Evolutionary conservation across 2,797 vertebrate species (phyloP).

Genomic region (Mormyrus hasselquistii): DNA sequence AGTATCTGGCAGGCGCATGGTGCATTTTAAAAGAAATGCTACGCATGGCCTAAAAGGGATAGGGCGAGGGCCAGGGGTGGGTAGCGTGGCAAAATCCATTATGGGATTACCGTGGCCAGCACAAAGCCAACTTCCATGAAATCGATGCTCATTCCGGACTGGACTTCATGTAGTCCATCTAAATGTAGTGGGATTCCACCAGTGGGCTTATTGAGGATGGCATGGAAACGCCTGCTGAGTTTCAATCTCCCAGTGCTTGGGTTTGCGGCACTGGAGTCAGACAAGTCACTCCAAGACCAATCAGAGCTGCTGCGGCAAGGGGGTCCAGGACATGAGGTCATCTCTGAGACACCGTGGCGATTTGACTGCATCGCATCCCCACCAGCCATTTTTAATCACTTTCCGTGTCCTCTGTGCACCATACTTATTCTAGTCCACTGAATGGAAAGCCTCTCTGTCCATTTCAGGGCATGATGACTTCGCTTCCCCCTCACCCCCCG

Average conservation of each 20-base stretch:
- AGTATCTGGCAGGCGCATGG: background rate
- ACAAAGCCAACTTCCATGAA: conserved; percentile 9
- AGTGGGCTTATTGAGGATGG: conserved; percentile 4
- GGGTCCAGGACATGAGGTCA: background rate
- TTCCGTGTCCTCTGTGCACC: background rate
- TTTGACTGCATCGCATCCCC: background rate
- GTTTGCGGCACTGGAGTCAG: background rate
- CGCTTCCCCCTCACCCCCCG: background rate
- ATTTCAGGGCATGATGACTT: background rate
- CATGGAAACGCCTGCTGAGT: conserved; percentile 25
- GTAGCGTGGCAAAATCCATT: conserved; percentile 15
- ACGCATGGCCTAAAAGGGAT: background rate
- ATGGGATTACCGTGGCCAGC: background rate
- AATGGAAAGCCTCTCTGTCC: background rate
- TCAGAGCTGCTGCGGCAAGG: background rate
- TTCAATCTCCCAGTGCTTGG: conserved; percentile 26
- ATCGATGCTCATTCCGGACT: conserved; percentile 22
- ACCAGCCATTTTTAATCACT: background rate
- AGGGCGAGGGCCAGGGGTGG: background rate
- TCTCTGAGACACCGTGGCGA: background rate
- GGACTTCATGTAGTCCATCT: conserved; percentile 11
- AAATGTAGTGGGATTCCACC: background rate
- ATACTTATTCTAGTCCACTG: background rate
- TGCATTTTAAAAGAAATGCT: background rate
- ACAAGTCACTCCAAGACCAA: background rate